Base-by-base conservation (phyloP, 2,888 invertebrate species). In the Pollenia griseotomentosa region DNA sequence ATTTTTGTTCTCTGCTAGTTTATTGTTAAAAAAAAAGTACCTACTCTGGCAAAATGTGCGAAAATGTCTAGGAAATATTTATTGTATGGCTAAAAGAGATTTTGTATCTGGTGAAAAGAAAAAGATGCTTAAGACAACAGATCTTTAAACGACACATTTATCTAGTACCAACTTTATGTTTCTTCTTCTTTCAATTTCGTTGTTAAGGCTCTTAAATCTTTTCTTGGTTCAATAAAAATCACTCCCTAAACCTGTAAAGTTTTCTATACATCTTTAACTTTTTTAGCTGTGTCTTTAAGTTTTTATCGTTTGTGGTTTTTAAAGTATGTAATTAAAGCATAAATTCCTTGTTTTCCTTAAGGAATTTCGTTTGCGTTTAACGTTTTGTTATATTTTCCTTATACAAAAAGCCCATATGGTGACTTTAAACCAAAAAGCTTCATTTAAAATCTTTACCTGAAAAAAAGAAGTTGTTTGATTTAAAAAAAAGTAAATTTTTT, bases 341-440 rank as follows among this genome's bases (percentile, higher is more conserved):
- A 87, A 84, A 87, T 82, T 87, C 81, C 73, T 77, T 87, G 77
- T 84, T 85, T 85, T 75, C 84, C 87, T 81, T 65, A 78, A 85
- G 74, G 84, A 84, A 85, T 87, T 85, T 79, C 51, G 11, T 23
- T 77, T 79, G 73, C 79, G 79, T 84, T 80, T 73, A 70, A 46
- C 2, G 51, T 78, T 83, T 78, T 16, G 10, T 12, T 59, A 51
- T 51, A n/a, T 55, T 57, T 12, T 53, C 63, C 53, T 51, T 33
- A 46, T 33, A n/a, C 51, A 59, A 44, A 66, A 42, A 78, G 53
- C 16, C 61, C 79, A 83, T 86, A 80, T 86, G 86, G 68, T 66
- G 63, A 7, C n/a, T 74, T 53, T 11, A 59, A 46, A 23, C 9
- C 5, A 63, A 66, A 81, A 77, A 40, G n/a, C 53, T 63, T 40